Base-by-base conservation (phyloP, 2,113 vertebrate species). In the Orientallactaga bullata region DNA sequence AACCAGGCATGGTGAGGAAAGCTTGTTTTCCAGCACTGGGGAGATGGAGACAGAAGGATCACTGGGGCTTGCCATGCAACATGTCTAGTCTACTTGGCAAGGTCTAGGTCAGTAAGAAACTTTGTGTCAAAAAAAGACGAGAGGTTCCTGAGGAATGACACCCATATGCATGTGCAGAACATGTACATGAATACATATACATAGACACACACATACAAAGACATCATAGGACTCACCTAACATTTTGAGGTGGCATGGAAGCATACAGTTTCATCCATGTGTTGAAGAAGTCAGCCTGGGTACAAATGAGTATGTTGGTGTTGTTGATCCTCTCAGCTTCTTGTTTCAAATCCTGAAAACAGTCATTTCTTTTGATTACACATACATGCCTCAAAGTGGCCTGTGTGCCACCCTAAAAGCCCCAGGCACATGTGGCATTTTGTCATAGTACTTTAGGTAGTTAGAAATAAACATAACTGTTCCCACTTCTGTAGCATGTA, bases 281-380 rank as follows among this genome's bases (percentile, higher is more conserved):
- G 99, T 89, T 99, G 99, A 65, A 99, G 98, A 96, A 99, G 98
- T 4, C 99, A 98, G 9, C 99, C 99, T 0, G 99, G 99, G 99
- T 99, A 96, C 99, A 99, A 97, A 99, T 99, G 0, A 99, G 98
- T 88, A 99, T 99, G 97, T 99, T 99, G 96, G 99, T 99, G 39
- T 98, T 98, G 92, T 99, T 99, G 95, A 99, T 99, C 96, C 98
- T 98, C 94, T 98, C 98, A 0, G 98, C 97, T 95, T 99, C 99
- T 13, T 96, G 98, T 89, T 99, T 98, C 60, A 99, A 97, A 96
- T 99, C 99, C 99, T 99, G 95, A 94, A 98, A 98, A 90, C 32
- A 95, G 35, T 96, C 51, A 96, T 26, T 79, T 96, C 79, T 78
- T 96, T 69, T 89, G 74, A 73, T 28, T 95, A 74, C 28, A 94